phyloP scores from a whole-genome alignment of 2,113 vertebrate species.

The Chrysochloris asiatica region DNA sequence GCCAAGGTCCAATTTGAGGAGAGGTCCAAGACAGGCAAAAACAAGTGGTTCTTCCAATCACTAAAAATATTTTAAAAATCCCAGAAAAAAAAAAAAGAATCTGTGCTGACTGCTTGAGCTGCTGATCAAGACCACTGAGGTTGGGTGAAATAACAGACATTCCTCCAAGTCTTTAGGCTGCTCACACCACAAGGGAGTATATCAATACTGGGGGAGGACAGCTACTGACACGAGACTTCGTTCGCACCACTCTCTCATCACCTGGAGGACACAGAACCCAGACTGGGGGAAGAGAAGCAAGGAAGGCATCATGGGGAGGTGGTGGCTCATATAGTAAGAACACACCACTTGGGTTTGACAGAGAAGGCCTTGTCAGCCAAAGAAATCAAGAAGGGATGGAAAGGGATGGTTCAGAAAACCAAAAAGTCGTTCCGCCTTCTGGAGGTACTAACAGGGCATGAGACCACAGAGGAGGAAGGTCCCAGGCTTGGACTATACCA shows the following conservation, averaged over 20 bases:
- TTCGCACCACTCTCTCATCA: neutral
- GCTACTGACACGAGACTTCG: neutral
- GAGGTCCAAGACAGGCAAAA: no score
- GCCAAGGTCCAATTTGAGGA: no score
- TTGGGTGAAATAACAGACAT: neutral
- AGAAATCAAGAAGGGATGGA: neutral
- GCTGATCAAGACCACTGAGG: no score
- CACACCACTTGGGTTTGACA: neutral
- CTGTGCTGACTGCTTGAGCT: no score
- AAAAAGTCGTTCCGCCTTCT: neutral
- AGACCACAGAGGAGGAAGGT: neutral
- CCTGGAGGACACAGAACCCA: neutral
- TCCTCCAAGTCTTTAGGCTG: neutral
- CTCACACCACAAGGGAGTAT: neutral
- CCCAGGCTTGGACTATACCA: neutral
- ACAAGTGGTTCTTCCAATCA: no score
- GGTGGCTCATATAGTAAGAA: neutral
- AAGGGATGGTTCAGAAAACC: neutral
- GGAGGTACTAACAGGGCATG: neutral
- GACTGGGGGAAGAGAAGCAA: neutral
- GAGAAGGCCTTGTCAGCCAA: constrained; percentile 4
- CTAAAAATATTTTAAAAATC: no score
- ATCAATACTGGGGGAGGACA: neutral
- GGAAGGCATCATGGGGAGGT: neutral
- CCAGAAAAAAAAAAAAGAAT: no score